Conservation (phyloP, 1,140 invertebrate species). For the Drosophila malerkotliana region DNA sequence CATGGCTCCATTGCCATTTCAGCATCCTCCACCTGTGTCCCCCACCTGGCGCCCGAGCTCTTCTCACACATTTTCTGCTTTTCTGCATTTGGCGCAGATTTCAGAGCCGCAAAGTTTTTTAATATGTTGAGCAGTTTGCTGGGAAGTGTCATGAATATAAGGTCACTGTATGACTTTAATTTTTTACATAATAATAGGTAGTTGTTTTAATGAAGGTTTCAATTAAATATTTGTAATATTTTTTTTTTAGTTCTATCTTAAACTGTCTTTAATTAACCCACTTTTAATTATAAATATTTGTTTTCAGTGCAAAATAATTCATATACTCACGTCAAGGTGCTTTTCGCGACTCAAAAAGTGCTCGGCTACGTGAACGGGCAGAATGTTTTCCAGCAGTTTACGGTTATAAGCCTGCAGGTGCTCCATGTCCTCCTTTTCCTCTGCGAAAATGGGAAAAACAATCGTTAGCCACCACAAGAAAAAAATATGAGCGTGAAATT, state of each 20-base stretch:
- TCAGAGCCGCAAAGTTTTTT: slow-evolving; percentile 57
- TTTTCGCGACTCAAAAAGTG: slow-evolving; percentile 94
- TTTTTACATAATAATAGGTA: background rate
- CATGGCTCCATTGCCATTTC: slow-evolving; percentile 30
- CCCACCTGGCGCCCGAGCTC: background rate
- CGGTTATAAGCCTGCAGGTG: slow-evolving; percentile 96
- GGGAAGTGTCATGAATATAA: slow-evolving; percentile 41
- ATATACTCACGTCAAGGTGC: slow-evolving; percentile 90
- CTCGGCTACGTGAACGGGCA: slow-evolving; percentile 96
- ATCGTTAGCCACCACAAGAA: slow-evolving; percentile 6
- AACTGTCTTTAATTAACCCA: too few species aligned
- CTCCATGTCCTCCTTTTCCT: slow-evolving; percentile 97
- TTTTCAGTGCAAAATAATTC: background rate
- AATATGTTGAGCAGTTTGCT: slow-evolving; percentile 52
- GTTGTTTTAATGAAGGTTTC: background rate
- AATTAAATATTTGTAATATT: background rate
- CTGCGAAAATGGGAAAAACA: slow-evolving; percentile 84
- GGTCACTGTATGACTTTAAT: slow-evolving; percentile 23
- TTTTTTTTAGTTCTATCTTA: too few species aligned
- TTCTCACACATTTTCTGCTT: background rate
- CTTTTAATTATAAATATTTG: slow-evolving; percentile 4
- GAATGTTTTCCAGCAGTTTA: slow-evolving; percentile 96
- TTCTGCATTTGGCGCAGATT: slow-evolving; percentile 47
- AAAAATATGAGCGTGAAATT: slow-evolving; percentile 73
- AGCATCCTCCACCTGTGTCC: background rate